These are phyloP conservation scores for Holacanthella duospinosa DNA, from an alignment of 2,888 invertebrate genomes.

Conservation along the genomic window DNA sequence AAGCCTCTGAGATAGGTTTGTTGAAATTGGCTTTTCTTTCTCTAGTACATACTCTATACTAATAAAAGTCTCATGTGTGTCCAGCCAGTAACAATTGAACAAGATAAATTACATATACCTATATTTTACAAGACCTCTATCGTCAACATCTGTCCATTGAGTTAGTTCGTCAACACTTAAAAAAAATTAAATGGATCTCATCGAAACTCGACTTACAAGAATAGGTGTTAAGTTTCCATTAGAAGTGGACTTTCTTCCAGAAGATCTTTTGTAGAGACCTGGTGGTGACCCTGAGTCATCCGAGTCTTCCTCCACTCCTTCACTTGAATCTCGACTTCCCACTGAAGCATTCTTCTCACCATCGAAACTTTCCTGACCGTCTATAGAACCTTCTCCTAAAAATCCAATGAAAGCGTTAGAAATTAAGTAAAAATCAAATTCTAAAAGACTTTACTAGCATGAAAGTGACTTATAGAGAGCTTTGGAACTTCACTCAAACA, in stretches of 20 bases:
- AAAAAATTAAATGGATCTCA: too few species aligned
- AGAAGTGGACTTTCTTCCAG: conserved; percentile 22
- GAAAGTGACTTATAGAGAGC: background rate
- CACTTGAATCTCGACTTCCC: conserved; percentile 35
- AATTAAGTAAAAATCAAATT: background rate
- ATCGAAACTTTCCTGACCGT: conserved; percentile 33
- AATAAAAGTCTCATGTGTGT: too few species aligned
- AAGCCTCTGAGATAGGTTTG: too few species aligned
- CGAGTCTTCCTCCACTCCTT: conserved; percentile 33
- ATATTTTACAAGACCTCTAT: too few species aligned
- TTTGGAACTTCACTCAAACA: background rate
- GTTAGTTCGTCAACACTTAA: too few species aligned
- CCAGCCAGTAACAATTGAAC: background rate
- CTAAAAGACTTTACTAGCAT: background rate
- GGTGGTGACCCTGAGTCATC: conserved; percentile 37
- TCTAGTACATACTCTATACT: too few species aligned
- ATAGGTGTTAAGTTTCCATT: conserved; percentile 31
- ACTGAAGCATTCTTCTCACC: conserved; percentile 32
- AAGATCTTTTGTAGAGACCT: conserved; percentile 18
- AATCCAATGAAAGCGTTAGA: conserved; percentile 4
- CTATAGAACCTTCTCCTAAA: conserved; percentile 24
- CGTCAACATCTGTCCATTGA: too few species aligned
- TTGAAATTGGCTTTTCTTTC: too few species aligned
- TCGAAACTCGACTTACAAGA: conserved; percentile 9
- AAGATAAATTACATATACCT: background rate